Evolutionary conservation across 1,140 invertebrate species (phyloP).

Genomic region (Aphaenogaster ashmeadi): DNA sequence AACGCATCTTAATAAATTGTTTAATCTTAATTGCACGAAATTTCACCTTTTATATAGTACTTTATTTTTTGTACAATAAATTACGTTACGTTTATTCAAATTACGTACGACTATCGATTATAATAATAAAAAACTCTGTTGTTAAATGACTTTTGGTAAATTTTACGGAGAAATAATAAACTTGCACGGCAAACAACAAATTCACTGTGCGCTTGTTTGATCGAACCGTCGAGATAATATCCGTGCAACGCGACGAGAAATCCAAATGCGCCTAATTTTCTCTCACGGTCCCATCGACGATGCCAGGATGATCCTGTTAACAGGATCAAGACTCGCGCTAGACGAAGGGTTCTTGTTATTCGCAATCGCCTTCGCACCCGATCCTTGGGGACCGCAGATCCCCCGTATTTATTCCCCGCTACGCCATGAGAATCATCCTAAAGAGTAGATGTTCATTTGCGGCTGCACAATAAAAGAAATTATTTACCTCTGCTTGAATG

Average conservation of each 20-base stretch:
- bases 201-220: not conserved
- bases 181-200: not conserved
- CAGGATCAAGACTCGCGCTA: conserved; percentile 80
- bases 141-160: not conserved
- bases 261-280: conserved; percentile 69
- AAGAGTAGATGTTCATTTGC: conserved; percentile 68
- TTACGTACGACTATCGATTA: not conserved
- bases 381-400: conserved; percentile 77
- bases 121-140: not conserved
- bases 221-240: conserved; percentile 45
- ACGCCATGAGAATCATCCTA: conserved; percentile 60
- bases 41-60: not conserved
- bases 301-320: conserved; percentile 80
- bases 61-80: not conserved
- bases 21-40: not conserved
- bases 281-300: conserved; percentile 67
- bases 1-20: not conserved
- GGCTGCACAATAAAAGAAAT: conserved; percentile 64
- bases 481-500: conserved; percentile 18
- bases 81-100: not conserved
- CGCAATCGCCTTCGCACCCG: conserved; percentile 70
- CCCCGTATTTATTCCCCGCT: conserved; percentile 59
- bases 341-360: conserved; percentile 81
- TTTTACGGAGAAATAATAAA: not conserved
- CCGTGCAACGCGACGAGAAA: conserved; percentile 54